Base-by-base conservation (phyloP, 2,888 invertebrate genomes). In the Chrysopilus asiliformis region DNA sequence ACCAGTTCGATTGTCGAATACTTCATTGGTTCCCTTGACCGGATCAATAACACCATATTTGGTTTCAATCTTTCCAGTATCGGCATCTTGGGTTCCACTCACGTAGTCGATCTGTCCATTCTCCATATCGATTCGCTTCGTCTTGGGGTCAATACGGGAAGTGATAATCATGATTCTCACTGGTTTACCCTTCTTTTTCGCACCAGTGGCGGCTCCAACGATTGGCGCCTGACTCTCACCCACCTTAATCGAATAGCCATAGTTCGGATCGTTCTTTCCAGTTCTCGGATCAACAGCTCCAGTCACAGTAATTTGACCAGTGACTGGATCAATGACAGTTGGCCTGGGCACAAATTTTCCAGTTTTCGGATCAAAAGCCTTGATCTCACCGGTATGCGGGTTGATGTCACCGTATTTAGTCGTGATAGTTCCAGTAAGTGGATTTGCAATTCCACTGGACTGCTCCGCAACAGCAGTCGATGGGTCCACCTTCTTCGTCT, bases 331-430 rank as follows among this genome's bases (percentile, higher is more conserved):
- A 26, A 79, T 68, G 39, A 69, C 67, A 1, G 74, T 73, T n/a
- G 71, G 66, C 28, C 76, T 73, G 42, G 70, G 68, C 4, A 58
- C 49, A 43, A 59, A 53, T 52, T 74, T 72, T 18, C 74, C 74
- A 1, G 73, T 70, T 56, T 76, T 71, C 1, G 73, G 71, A 52
- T 78, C 75, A 32, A 78, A 74, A 1, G 78, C 65, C 52, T 69
- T 70, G 37, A 80, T 80, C 47, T 79, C 79, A 1, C 79, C 79
- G 1, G 79, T 79, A 45, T 76, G 75, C 0, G 79, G 79, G 52
- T 80, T 79, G 27, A 80, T 79, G 48, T 79, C 75, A 26, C 79
- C 79, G 59, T 79, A 80, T 58, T 80, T 79, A 8, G 79, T 79
- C 62, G 79, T 78, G 43, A 80, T 79, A 49, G 76, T 71, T 32